Evolutionary conservation across 2,888 invertebrate genomes (phyloP), one percentile per base, ranked within the genome.

Genomic region (Azorinus chamasolen): DNA sequence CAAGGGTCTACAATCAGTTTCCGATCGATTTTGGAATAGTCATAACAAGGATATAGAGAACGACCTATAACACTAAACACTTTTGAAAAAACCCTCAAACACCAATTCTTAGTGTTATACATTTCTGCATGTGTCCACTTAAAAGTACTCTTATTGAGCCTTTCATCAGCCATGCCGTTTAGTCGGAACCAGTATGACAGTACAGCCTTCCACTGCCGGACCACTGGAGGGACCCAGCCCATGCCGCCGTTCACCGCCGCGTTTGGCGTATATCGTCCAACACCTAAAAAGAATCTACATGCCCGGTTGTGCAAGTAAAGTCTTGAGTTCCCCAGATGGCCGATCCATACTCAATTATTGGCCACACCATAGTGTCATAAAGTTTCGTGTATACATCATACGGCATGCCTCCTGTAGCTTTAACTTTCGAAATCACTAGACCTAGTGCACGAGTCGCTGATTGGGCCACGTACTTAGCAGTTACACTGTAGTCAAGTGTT

Each of bases 271-370:
- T 54, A 54, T 54, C 18, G 18, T n/a, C 54, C 54, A 14, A 63
- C 43, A 27, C 18, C 27, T 58, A 10, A 58, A 12, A 22, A 68
- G 41, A 59, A 58, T 58, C 18, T 54, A 12, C 14, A 46, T 48
- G 25, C 58, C 59, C 24, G 51, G 45, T 50, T 69, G 32, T 50
- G 59, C 59, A n/a, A 69, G 55, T 32, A 61, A 27, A 18, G 51
- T 32, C 3, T 59, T 69, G 48, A 53, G 59, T 69, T 37, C 61
- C 68, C 68, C 48, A 66, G 1, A 66, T 57, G 5, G 66, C 2
- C 16, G 66, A 55, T 14, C 66, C 66, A 48, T 66, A 57, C 32
- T 22, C 25, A 39, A 66, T 57, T 12, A 66, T 37, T 43, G 32
- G 39, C 55, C 48, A 66, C 32, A 69, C 68, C 16, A 53, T 18